A percentile compares a stretch with the other conserved stretches of the same genome.
These are phyloP conservation scores for Drosophila aff. DNA, from an alignment of 1,140 invertebrate species.

Conservation along the genomic window DNA sequence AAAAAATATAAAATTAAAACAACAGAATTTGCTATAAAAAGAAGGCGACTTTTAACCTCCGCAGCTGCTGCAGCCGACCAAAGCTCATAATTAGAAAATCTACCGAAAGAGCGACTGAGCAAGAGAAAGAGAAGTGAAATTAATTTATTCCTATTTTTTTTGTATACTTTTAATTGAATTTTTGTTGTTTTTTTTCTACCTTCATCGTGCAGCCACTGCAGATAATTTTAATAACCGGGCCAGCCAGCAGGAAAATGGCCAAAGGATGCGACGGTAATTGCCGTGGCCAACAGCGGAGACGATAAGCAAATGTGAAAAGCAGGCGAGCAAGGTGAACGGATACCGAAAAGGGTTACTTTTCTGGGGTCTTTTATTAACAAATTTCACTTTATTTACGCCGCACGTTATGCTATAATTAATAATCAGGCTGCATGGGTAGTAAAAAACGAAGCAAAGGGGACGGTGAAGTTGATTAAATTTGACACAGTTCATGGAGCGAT, in stretches of 20 bases:
- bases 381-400: slow-evolving; percentile 79
- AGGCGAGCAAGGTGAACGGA: slow-evolving; percentile 1
- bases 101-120: slow-evolving; percentile 2
- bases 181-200: slow-evolving; percentile 40
- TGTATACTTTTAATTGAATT: slow-evolving; percentile 78
- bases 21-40: slow-evolving; percentile 67
- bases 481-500: slow-evolving; percentile 62
- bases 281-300: slow-evolving; percentile 53
- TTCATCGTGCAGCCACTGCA: slow-evolving; percentile 47
- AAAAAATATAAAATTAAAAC: slow-evolving; percentile 52
- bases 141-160: slow-evolving; percentile 80
- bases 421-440: slow-evolving; percentile 46
- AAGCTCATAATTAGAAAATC: slow-evolving; percentile 80
- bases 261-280: slow-evolving; percentile 79
- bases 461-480: slow-evolving; percentile 74
- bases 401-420: slow-evolving; percentile 79
- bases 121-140: slow-evolving; percentile 54
- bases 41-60: slow-evolving; percentile 68
- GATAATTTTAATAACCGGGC: slow-evolving; percentile 75
- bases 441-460: slow-evolving; percentile 37
- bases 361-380: slow-evolving; percentile 74
- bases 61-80: slow-evolving; percentile 73
- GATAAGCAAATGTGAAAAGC: slow-evolving; percentile 62
- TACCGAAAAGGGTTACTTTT: slow-evolving; percentile 64
- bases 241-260: slow-evolving; percentile 32